These are phyloP conservation scores for Papilio xuthus DNA, from an alignment of 1,140 invertebrate species.

Conservation along the genomic window DNA sequence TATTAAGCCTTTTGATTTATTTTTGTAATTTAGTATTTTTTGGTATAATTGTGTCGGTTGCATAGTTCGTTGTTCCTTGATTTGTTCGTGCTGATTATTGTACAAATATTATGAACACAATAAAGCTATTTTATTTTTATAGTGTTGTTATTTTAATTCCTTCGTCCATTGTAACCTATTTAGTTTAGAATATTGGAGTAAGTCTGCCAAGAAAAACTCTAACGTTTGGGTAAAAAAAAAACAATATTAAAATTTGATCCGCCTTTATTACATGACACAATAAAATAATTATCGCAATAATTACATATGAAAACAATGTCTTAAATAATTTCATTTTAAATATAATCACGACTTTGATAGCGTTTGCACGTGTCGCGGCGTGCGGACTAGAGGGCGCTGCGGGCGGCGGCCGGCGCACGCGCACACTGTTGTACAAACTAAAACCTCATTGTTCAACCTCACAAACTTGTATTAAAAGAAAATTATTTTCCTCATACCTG, in stretches of 20 bases:
- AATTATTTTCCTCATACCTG: background rate
- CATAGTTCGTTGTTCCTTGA: conserved; percentile 40
- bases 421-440: background rate
- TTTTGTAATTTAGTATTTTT: conserved; percentile 8
- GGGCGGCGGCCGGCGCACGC: conserved; percentile 36
- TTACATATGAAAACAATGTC: conserved; percentile 61
- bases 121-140: conserved; percentile 62
- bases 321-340: conserved; percentile 60
- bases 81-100: conserved; percentile 54
- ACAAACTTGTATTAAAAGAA: no score
- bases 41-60: background rate
- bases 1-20: background rate
- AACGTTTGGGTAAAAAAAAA: no score
- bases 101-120: conserved; percentile 62
- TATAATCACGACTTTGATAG: conserved; percentile 54
- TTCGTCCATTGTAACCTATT: background rate
- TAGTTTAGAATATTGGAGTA: no score
- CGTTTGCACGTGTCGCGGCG: conserved; percentile 52
- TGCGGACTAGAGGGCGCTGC: conserved; percentile 63
- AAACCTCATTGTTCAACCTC: background rate
- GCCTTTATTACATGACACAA: conserved; percentile 72
- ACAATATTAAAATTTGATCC: conserved; percentile 62
- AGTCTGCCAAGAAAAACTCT: no score
- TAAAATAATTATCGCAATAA: conserved; percentile 67
- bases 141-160: no score